Base-by-base conservation (phyloP, 2,797 vertebrate genomes). In the Poeciliopsis paucimaculata region DNA sequence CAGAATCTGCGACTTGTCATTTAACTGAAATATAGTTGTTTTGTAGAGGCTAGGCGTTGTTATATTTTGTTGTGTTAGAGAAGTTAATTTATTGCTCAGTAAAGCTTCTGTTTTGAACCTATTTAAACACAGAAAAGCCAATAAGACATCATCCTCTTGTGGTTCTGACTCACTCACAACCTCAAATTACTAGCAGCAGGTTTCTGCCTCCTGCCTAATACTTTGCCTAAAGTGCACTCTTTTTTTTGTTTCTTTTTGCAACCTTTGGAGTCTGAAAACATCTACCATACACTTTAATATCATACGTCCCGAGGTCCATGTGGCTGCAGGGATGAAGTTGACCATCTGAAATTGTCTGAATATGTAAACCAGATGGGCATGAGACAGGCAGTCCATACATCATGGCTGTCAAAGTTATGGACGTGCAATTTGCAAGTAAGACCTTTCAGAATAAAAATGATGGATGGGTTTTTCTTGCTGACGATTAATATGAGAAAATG, bases 301-400 rank as follows among this genome's bases (percentile, higher is more conserved):
- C 73, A 26, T 55, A 76, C 82, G 80, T 86, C 85, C 84, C 45
- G 23, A 76, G 74, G 77, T 85, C 82, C 92, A 86, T 82, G 84
- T 87, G 86, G 77, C 72, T 78, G 78, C 62, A 77, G 77, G 49
- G 76, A 73, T 84, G 75, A 75, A 83, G 82, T 77, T 86, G 90
- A 88, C 87, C 86, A 90, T 87, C 86, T 90, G 85, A 91, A 88
- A 91, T 80, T 75, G 71, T 80, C 71, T 45, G 12, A 70, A 88
- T 91, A 92, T 92, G 86, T 43, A 74, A 51, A 87, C 86, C 92
- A 92, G 88, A 93, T 93, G 93, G 84, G 82, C 57, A 70, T 1
- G 28, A 77, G 79, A 72, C 75, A 53, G 80, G 76, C 77, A 81
- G 68, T 71, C 68, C 68, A 71, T 85, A 76, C 77, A 76, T 82